Percentiles rank a stretch among this genome's conserved stretches.
Conservation (phyloP, 2,888 invertebrate species). For the Cordilura impudica region DNA sequence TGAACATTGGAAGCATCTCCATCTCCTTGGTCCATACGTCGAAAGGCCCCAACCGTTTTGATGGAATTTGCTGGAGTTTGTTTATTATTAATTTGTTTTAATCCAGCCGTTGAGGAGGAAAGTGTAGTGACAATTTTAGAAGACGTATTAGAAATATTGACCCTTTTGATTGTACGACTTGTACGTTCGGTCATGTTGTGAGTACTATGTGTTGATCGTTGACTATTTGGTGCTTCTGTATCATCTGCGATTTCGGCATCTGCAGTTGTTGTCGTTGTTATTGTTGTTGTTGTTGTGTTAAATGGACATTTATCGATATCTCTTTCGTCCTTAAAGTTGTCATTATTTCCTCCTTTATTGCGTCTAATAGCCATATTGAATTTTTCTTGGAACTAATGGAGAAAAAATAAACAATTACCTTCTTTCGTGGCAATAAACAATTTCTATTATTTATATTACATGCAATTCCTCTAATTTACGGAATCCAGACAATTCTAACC, state of each 20-base stretch:
- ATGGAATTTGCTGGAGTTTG: background rate
- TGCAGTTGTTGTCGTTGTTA: too few species aligned
- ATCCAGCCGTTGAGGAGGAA: background rate
- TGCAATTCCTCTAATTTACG: slow-evolving; percentile 74
- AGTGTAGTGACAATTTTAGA: slow-evolving; percentile 1
- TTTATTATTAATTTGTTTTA: slow-evolving; percentile 24
- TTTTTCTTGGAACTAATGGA: slow-evolving; percentile 64
- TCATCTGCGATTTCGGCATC: slow-evolving; percentile 44
- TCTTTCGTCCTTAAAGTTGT: slow-evolving; percentile 22
- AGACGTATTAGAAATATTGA: slow-evolving; percentile 13
- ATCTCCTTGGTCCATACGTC: slow-evolving; percentile 64
- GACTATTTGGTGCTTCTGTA: slow-evolving; percentile 35
- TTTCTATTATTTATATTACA: slow-evolving; percentile 59
- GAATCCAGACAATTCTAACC: slow-evolving; percentile 73
- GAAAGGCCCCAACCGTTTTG: slow-evolving; percentile 26
- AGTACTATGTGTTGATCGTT: slow-evolving; percentile 43
- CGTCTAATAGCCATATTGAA: slow-evolving; percentile 60
- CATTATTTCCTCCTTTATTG: slow-evolving; percentile 39
- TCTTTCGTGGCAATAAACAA: background rate
- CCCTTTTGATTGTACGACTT: slow-evolving; percentile 34
- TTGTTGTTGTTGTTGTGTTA: too few species aligned
- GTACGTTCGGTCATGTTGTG: slow-evolving; percentile 30
- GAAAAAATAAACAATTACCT: background rate
- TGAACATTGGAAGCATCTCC: slow-evolving; percentile 58
- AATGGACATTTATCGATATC: slow-evolving; percentile 26